Evolutionary conservation across 1,140 invertebrate species (phyloP).

Genomic region (Radopholus similis): DNA sequence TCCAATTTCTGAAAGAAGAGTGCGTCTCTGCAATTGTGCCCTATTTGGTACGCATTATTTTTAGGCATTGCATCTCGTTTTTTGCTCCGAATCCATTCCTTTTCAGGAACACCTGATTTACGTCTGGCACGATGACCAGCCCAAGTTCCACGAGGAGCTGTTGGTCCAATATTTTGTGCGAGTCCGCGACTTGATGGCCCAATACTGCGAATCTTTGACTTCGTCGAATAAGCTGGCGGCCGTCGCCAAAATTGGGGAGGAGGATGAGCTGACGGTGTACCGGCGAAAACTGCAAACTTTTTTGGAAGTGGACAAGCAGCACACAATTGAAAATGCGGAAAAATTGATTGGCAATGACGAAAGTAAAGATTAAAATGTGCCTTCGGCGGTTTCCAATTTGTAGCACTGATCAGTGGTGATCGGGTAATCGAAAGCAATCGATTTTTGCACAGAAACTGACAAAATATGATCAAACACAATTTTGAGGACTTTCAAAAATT

Average conservation of each 20-base stretch:
- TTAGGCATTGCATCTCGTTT: slow-evolving; percentile 6
- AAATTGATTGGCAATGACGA: slow-evolving; percentile 9
- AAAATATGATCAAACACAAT: too few species aligned
- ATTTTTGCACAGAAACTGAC: too few species aligned
- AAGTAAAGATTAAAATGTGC: too few species aligned
- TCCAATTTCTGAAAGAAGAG: slow-evolving; percentile 79
- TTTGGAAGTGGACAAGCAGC: slow-evolving; percentile 5
- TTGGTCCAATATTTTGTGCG: slow-evolving; percentile 64
- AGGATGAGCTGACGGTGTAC: slow-evolving; percentile 10
- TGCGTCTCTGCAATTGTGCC: slow-evolving; percentile 78
- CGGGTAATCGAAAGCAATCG: too few species aligned
- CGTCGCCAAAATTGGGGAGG: not conserved
- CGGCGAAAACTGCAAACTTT: slow-evolving; percentile 5
- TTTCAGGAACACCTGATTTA: slow-evolving; percentile 80
- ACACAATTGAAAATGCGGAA: not conserved
- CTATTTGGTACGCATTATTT: slow-evolving; percentile 70
- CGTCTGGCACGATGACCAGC: slow-evolving; percentile 79
- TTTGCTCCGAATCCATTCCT: not conserved
- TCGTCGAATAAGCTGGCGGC: not conserved
- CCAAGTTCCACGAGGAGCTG: slow-evolving; percentile 82
- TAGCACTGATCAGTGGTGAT: too few species aligned
- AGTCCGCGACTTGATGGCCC: slow-evolving; percentile 55
- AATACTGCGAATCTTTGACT: slow-evolving; percentile 33
- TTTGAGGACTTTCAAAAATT: too few species aligned
- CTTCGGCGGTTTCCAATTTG: too few species aligned